A percentile compares a stretch with the other conserved stretches of the same genome.
Evolutionary conservation across 2,797 vertebrate genomes (phyloP).

Genomic region (Rhyacichthys aspro): DNA sequence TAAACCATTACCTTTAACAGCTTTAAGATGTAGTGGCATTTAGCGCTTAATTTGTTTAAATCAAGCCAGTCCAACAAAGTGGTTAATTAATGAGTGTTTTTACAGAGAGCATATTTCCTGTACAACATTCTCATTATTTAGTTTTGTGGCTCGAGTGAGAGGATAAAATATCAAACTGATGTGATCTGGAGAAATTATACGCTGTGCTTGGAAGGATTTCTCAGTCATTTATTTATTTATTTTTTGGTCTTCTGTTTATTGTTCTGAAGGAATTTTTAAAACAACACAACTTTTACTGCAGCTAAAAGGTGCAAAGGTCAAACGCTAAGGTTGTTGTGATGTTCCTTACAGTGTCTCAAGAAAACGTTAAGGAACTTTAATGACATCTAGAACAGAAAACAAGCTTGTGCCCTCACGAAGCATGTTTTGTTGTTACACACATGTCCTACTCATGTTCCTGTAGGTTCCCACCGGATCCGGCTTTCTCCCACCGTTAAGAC

Average conservation of each 20-base stretch:
- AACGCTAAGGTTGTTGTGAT: background rate
- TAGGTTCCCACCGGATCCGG: too few species aligned
- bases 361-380: constrained; percentile 2
- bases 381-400: background rate
- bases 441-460: too few species aligned
- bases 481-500: too few species aligned
- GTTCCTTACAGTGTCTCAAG: background rate
- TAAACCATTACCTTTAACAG: constrained; percentile 48
- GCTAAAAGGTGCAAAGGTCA: background rate
- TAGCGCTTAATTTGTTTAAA: constrained; percentile 63
- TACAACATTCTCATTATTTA: constrained; percentile 49
- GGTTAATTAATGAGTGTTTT: constrained; percentile 24
- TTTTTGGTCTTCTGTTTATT: too few species aligned
- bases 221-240: too few species aligned
- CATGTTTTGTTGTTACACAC: too few species aligned
- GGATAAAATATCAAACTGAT: too few species aligned
- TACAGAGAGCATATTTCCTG: constrained; percentile 32
- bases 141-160: constrained; percentile 20
- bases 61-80: constrained; percentile 15
- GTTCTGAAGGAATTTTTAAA: too few species aligned
- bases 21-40: constrained; percentile 45
- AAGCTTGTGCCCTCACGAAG: background rate
- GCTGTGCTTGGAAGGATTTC: too few species aligned
- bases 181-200: constrained; percentile 1
- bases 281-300: background rate